Percentiles rank a stretch among this genome's conserved stretches.
These are phyloP conservation scores for Bujurquina vittata DNA, from an alignment of 2,113 vertebrate genomes.

Conservation along the genomic window DNA sequence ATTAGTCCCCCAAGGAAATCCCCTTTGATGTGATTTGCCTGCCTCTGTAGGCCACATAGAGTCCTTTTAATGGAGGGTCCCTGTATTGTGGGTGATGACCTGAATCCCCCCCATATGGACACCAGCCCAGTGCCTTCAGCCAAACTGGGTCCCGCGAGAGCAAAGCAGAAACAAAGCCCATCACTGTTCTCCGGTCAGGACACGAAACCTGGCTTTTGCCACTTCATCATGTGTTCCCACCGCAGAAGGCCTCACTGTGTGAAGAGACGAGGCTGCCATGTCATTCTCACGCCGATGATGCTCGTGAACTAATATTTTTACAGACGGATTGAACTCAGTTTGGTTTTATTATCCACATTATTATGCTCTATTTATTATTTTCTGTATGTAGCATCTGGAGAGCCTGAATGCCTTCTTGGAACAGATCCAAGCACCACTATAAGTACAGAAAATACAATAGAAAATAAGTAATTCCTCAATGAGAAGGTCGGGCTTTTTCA, in stretches of 20 bases:
- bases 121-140: conserved; percentile 52
- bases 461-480: background rate
- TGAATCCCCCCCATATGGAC: conserved; percentile 55
- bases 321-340: background rate
- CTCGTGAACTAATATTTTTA: background rate
- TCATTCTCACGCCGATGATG: conserved; percentile 3
- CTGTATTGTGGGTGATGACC: conserved; percentile 60
- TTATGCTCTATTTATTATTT: background rate
- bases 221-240: conserved; percentile 57
- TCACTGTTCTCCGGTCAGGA: conserved; percentile 63
- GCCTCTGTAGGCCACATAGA: conserved; percentile 10
- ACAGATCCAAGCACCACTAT: background rate
- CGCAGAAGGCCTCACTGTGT: conserved; percentile 29
- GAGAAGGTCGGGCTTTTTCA: background rate
- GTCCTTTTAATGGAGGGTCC: conserved; percentile 39
- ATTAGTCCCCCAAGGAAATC: conserved; percentile 3
- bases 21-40: conserved; percentile 40
- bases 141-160: conserved; percentile 63
- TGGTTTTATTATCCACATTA: background rate
- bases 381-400: background rate
- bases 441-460: background rate
- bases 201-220: conserved; percentile 39
- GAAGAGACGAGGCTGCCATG: conserved; percentile 2
- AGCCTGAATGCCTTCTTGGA: too few species aligned
- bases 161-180: conserved; percentile 60